Evolutionary conservation across 2,888 invertebrate genomes (phyloP), one percentile per base, ranked within the genome.

Genomic region (Apodemia zela): DNA sequence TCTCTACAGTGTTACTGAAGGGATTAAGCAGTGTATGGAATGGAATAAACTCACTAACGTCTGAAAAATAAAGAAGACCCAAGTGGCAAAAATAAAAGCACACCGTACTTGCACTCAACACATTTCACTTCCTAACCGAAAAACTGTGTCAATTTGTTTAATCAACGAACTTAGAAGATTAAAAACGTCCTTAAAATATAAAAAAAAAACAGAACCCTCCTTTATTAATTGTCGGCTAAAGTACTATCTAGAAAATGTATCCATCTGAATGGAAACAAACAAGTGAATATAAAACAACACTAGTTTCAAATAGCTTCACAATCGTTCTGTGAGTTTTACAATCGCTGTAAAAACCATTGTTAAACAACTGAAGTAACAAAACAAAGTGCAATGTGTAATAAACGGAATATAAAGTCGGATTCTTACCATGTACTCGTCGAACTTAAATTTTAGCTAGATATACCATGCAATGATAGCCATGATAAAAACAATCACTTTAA

Each of bases 291-390:
- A 45, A 59, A 59, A 59, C 62, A 59, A 62, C 54, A 62, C 45
- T 25, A 59, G 58, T 62, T 38, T 21, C 58, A 63, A 68, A 66
- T 59, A 61, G 63, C 65, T 72, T 75, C 73, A 68, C 74, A 77
- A 75, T 74, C 77, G 79, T 79, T 72, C 73, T 79, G 75, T 67
- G 65, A 75, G 73, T 75, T 80, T 82, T 82, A 83, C 76, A 78
- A 72, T 75, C 69, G 74, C 75, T 70, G 77, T 84, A 85, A 87
- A 86, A 84, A 80, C 79, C 74, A 79, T 80, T 82, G 83, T 82
- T 72, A 72, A 79, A 84, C 81, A 81, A 82, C 78, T 73, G 71
- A 76, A 71, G 66, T 64, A 72, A 77, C 77, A 76, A 77, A 81
- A 80, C 77, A 76, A 79, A 84, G 77, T 80, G 77, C 78, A 80